Conservation (phyloP, 2,888 invertebrate genomes). For the Lutraria lutraria region DNA sequence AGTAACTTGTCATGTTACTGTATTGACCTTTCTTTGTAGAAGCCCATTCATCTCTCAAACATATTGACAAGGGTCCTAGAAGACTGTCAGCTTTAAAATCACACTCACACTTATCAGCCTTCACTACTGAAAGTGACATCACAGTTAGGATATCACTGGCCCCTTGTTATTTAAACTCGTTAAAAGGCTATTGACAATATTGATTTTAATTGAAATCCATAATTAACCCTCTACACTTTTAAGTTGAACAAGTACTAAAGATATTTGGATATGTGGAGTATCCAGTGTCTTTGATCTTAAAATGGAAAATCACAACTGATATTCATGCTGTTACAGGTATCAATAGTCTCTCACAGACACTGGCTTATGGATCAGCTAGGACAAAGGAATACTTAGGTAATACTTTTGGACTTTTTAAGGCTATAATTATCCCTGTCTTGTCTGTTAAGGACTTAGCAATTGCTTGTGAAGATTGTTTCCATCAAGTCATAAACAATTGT, state of each 20-base stretch:
- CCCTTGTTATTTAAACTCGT: conserved; percentile 12
- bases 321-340: not conserved
- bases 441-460: not conserved
- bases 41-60: conserved; percentile 10
- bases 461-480: conserved; percentile 11
- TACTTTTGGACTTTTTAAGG: not conserved
- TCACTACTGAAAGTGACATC: conserved; percentile 22
- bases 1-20: conserved; percentile 24
- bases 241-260: not conserved
- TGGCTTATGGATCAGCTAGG: not conserved
- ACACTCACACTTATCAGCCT: conserved; percentile 34
- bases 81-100: not conserved
- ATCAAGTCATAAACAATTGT: not conserved
- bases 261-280: not conserved
- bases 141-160: not conserved
- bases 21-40: conserved; percentile 24
- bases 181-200: conserved; percentile 22
- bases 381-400: not conserved
- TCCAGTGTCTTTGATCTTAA: conserved; percentile 1
- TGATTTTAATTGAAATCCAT: conserved; percentile 41
- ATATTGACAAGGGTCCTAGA: conserved; percentile 21
- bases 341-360: not conserved
- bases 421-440: not conserved
- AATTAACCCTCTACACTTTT: conserved; percentile 33
- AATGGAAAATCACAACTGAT: conserved; percentile 21